phyloP scores from a whole-genome alignment of 1,140 invertebrate genomes.

The Diuraphis noxia region DNA sequence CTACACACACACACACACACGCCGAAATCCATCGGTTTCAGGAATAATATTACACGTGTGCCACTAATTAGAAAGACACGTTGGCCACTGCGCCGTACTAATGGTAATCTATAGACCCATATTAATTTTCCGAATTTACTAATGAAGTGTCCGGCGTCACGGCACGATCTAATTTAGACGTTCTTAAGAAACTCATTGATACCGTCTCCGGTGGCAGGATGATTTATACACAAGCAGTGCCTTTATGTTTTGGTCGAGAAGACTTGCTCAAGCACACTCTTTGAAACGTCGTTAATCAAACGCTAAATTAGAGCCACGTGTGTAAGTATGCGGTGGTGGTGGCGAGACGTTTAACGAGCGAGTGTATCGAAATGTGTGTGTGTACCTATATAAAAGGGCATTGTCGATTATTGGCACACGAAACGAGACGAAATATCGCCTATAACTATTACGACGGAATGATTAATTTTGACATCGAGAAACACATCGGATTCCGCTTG shows the following conservation, averaged over 20 bases:
- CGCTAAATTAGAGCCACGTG: slow-evolving; percentile 44
- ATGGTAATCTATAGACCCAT: slow-evolving; percentile 21
- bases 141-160: slow-evolving; percentile 36
- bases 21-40: background rate
- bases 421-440: background rate
- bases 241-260: background rate
- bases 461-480: background rate
- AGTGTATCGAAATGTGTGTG: background rate
- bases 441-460: background rate
- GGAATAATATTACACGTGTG: background rate
- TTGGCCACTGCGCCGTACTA: background rate
- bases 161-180: slow-evolving; percentile 32
- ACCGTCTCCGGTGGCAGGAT: slow-evolving; percentile 26
- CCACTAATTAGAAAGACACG: slow-evolving; percentile 18
- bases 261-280: background rate
- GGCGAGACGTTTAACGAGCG: slow-evolving; percentile 29
- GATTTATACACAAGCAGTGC: slow-evolving; percentile 14
- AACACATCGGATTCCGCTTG: background rate
- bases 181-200: slow-evolving; percentile 13
- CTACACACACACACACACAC: background rate
- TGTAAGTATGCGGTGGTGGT: background rate
- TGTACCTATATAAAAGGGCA: background rate
- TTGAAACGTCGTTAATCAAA: slow-evolving; percentile 35
- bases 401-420: background rate
- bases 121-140: slow-evolving; percentile 41